phyloP scores from a whole-genome alignment of 2,113 vertebrate species.

The Lampris megalopsis region DNA sequence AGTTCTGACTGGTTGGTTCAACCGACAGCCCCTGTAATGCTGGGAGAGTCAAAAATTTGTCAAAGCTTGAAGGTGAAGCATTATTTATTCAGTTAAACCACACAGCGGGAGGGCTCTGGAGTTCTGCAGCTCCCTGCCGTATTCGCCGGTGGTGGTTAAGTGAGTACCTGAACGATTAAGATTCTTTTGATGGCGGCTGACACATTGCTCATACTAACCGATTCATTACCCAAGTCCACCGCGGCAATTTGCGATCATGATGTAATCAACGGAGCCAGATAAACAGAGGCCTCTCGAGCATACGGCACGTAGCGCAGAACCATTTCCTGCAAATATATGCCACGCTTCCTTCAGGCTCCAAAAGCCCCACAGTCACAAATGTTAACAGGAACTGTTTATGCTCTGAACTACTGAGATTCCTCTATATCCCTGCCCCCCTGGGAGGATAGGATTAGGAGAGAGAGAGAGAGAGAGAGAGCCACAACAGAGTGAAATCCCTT shows the following conservation, averaged over 20 bases:
- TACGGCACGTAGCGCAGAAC: conserved; percentile 13
- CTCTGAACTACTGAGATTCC: conserved; percentile 49
- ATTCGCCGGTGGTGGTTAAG: background rate
- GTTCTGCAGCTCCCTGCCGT: no score
- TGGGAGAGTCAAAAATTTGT: conserved; percentile 7
- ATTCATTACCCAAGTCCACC: background rate
- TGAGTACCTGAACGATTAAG: conserved; percentile 14
- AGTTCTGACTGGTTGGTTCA: background rate
- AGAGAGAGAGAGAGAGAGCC: conserved; percentile 21
- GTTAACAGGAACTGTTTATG: conserved; percentile 52
- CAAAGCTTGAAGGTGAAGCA: conserved; percentile 2
- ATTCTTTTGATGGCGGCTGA: conserved; percentile 3
- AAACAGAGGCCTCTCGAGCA: background rate
- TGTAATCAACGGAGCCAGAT: conserved; percentile 23
- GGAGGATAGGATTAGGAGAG: conserved; percentile 40
- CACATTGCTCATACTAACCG: background rate
- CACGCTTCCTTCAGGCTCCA: conserved; percentile 15
- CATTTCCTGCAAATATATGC: conserved; percentile 15
- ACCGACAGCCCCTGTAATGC: conserved; percentile 1
- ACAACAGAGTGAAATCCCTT: conserved; percentile 58
- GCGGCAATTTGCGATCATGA: conserved; percentile 19
- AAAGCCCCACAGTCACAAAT: conserved; percentile 29
- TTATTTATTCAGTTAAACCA: background rate
- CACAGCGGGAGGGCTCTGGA: no score
- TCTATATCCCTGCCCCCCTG: conserved; percentile 34